These are phyloP conservation scores for Hypanus sabinus DNA, from an alignment of 2,113 vertebrate genomes.

Conservation along the genomic window DNA sequence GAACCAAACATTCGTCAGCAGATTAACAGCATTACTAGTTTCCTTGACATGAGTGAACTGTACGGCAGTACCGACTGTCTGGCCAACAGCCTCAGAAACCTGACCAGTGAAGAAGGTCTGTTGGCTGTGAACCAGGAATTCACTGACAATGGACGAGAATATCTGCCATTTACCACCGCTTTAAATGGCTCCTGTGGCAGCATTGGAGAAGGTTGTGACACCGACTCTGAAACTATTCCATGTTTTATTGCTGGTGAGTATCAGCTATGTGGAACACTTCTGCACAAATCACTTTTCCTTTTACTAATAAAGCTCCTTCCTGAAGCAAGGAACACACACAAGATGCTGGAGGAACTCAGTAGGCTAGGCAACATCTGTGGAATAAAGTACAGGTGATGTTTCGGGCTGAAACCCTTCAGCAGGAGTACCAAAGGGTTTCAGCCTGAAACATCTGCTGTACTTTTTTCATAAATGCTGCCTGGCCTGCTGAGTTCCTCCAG, in stretches of 20 bases:
- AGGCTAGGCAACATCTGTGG: too few species aligned
- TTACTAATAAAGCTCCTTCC: neutral
- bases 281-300: neutral
- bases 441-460: too few species aligned
- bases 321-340: neutral
- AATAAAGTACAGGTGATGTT: too few species aligned
- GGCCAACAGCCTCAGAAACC: constrained; percentile 49
- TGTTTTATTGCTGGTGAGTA: constrained; percentile 30
- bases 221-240: neutral
- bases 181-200: constrained; percentile 50
- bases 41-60: constrained; percentile 57
- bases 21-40: constrained; percentile 58
- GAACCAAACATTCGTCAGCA: neutral
- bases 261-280: neutral
- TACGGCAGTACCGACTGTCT: constrained; percentile 55
- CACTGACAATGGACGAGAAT: constrained; percentile 51
- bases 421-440: too few species aligned
- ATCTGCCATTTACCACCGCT: constrained; percentile 54
- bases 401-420: too few species aligned
- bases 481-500: too few species aligned
- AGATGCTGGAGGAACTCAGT: too few species aligned
- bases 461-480: too few species aligned
- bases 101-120: constrained; percentile 47
- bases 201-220: constrained; percentile 38
- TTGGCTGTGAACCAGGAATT: constrained; percentile 54